Evolutionary conservation across 2,113 vertebrate genomes (phyloP).

Genomic region (Patagioenas fasciata): DNA sequence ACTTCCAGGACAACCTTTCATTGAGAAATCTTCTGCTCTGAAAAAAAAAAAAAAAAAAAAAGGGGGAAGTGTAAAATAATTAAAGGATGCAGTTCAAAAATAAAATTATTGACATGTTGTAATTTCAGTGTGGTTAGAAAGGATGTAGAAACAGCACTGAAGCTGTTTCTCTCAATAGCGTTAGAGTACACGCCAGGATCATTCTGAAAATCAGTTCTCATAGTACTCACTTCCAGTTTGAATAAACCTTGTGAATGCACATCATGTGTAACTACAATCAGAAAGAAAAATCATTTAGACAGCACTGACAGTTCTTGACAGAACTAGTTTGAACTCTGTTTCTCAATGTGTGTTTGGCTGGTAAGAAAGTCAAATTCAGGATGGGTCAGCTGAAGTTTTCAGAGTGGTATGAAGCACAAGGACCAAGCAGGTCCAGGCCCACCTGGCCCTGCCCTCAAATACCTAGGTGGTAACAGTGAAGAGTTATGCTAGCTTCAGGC

Average conservation of each 20-base stretch:
- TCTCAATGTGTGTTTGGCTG: neutral
- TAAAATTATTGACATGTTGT: neutral
- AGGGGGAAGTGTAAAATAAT: neutral
- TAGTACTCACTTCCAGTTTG: neutral
- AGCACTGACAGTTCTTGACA: neutral
- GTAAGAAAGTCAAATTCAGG: neutral
- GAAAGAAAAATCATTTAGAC: neutral
- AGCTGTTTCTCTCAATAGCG: neutral
- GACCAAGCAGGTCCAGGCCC: neutral
- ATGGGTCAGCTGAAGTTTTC: neutral
- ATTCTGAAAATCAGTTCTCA: neutral
- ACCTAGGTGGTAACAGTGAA: neutral
- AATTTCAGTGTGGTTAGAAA: neutral
- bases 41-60: neutral
- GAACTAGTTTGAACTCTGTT: neutral
- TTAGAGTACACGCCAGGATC: neutral
- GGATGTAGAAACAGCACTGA: neutral
- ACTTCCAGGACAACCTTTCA: neutral
- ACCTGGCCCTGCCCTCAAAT: neutral
- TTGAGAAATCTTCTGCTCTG: neutral
- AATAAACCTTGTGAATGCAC: neutral
- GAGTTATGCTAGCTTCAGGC: neutral
- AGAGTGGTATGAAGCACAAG: neutral
- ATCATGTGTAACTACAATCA: neutral
- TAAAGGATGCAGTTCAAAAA: neutral